Evolutionary conservation across 2,113 vertebrate genomes (phyloP).

Genomic region (Podarcis muralis): DNA sequence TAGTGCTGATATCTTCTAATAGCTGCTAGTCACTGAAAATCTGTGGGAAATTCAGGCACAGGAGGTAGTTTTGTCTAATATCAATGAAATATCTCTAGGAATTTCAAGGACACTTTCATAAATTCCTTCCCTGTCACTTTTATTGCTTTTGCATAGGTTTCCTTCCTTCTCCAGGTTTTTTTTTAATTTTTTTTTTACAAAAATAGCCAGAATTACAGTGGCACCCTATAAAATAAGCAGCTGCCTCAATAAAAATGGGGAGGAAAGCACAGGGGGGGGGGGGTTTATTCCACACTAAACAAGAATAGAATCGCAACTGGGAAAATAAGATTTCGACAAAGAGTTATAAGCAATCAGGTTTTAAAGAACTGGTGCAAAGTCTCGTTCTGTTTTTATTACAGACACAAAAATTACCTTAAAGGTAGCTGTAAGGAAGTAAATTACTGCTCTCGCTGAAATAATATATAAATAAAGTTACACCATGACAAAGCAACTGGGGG

Average conservation of each 20-base stretch:
- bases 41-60: not conserved
- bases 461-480: not conserved
- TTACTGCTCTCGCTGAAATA: not conserved
- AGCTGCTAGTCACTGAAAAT: not conserved
- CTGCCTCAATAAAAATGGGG: not conserved
- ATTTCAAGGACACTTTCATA: not conserved
- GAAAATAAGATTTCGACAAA: not conserved
- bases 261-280: not conserved
- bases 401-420: not conserved
- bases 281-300: not conserved
- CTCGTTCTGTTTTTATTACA: not conserved
- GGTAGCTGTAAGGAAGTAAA: not conserved
- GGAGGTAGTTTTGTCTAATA: not conserved
- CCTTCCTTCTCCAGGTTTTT: not conserved
- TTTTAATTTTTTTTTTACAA: not conserved
- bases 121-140: constrained; percentile 16
- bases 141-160: not conserved
- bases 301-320: not conserved
- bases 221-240: constrained; percentile 22
- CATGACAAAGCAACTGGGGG: not conserved
- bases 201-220: not conserved
- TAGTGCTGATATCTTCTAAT: not conserved
- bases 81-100: constrained; percentile 32
- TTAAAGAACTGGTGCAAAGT: not conserved
- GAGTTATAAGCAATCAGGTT: not conserved